These are phyloP conservation scores for Cebus imitator DNA, from an alignment of 2,113 vertebrate genomes.

Conservation along the genomic window DNA sequence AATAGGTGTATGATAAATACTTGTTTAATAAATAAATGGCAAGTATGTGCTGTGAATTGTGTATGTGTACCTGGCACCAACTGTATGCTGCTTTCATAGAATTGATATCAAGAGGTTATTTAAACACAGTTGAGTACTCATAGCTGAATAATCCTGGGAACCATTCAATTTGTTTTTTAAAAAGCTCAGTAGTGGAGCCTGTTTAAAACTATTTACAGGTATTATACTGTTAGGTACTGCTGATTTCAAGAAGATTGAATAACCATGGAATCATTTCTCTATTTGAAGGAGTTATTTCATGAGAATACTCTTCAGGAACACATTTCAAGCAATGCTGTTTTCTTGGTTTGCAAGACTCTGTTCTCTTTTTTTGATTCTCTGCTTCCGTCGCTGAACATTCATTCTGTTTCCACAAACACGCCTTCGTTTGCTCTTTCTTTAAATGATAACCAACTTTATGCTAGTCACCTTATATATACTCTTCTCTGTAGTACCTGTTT, in stretches of 20 bases:
- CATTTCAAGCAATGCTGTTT: accelerated
- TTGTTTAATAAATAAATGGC: background rate
- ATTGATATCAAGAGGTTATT: background rate
- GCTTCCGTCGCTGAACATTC: background rate
- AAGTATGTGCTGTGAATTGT: too few relatives aligned
- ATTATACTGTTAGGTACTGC: too few relatives aligned
- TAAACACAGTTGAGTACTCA: background rate
- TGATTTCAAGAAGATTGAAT: background rate
- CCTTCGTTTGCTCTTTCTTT: background rate
- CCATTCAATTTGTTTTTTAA: accelerated
- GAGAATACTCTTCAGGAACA: accelerated
- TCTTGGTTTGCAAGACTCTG: background rate
- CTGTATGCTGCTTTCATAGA: background rate
- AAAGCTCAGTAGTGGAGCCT: background rate
- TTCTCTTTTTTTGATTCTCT: background rate
- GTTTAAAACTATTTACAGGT: background rate
- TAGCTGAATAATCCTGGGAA: background rate
- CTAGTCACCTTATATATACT: background rate
- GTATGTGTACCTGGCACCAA: background rate
- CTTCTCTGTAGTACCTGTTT: background rate
- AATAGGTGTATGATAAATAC: background rate
- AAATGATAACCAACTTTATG: background rate
- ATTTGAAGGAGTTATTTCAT: accelerated
- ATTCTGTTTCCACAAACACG: background rate
- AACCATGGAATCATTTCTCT: too few relatives aligned